Evolutionary conservation across 2,888 invertebrate species (phyloP), one percentile per base, ranked within the genome.

Genomic region (Resseliella maxima): DNA sequence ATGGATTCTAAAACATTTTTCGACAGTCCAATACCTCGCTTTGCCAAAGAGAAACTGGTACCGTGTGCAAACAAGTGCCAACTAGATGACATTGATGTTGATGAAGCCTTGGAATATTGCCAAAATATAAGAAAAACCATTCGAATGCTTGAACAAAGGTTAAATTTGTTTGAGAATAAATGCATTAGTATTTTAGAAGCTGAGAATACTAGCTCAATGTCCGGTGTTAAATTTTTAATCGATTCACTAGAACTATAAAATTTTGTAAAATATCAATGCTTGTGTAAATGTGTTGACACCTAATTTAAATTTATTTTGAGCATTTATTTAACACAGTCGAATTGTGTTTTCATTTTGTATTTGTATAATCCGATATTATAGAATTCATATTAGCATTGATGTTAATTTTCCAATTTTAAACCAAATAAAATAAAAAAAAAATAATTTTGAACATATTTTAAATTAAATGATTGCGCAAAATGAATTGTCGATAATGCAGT

Each of bases 401-500:
- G n/a, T n/a, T n/a, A n/a, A n/a, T n/a, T n/a, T n/a, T n/a, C n/a
- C n/a, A 12, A 41, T 2, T 50, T 18, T 18, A 2, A 50, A 15
- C 18, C 50, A 50, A 18, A 50, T 2, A 6, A 21, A 50, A 50
- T 50, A 50, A 50, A 15, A 50, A 50, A 50, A 18, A 18, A 50
- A 50, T 15, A 50, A 18, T 18, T 12, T 50, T 12, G 12, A 21
- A 50, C 6, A 18, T 50, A n/a, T n/a, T 12, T 31, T 1, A 35
- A 72, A 15, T 72, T 2, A 35, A 72, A 72, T 72, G 31, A 31
- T 72, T 72, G 72, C 59, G 72, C 36, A 72, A 64, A 35, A 31
- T 18, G 35, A 72, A 18, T 15, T 72, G 72, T 83, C 83, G 83
- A n/a, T 83, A 83, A 38, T 83, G 38, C 38, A 83, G 83, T 38